A percentile compares a stretch with the other conserved stretches of the same genome.
Conservation (phyloP, 2,888 invertebrate species). For the Leptothorax acervorum region DNA sequence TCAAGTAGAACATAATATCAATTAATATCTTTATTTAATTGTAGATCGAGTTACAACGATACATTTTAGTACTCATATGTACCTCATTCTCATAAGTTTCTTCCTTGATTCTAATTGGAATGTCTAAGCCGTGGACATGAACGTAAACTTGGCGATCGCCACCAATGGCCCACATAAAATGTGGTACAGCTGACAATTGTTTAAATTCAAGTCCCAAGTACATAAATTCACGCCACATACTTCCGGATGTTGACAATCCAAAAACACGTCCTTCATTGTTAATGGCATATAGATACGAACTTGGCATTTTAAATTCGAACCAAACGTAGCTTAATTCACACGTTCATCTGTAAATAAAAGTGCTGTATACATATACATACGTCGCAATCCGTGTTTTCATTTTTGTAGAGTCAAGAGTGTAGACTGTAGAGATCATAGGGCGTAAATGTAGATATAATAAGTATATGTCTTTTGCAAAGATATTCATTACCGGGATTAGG, state of each 20-base stretch:
- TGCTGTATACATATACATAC: too few species aligned
- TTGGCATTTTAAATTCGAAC: constrained; percentile 87
- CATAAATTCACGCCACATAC: constrained; percentile 94
- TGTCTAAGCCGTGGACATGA: constrained; percentile 95
- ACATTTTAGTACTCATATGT: constrained; percentile 50
- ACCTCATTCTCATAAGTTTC: constrained; percentile 97
- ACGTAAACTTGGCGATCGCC: constrained; percentile 97
- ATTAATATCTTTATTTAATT: too few species aligned
- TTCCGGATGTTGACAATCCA: constrained; percentile 92
- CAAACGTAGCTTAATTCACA: neutral
- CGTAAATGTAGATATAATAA: too few species aligned
- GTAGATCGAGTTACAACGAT: too few species aligned
- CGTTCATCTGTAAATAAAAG: neutral
- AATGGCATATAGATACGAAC: constrained; percentile 92
- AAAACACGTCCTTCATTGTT: constrained; percentile 96
- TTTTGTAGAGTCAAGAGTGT: too few species aligned
- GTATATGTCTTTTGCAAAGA: too few species aligned
- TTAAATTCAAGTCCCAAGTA: constrained; percentile 96
- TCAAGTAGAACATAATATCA: neutral
- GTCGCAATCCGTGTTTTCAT: too few species aligned
- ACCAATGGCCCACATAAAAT: constrained; percentile 97
- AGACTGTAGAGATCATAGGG: too few species aligned
- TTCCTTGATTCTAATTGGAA: constrained; percentile 96
- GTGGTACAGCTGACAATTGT: constrained; percentile 93
- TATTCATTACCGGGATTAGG: too few species aligned